These are phyloP conservation scores for Melanotaenia maccullochi DNA, from an alignment of 2,797 vertebrate genomes.

Conservation along the genomic window DNA sequence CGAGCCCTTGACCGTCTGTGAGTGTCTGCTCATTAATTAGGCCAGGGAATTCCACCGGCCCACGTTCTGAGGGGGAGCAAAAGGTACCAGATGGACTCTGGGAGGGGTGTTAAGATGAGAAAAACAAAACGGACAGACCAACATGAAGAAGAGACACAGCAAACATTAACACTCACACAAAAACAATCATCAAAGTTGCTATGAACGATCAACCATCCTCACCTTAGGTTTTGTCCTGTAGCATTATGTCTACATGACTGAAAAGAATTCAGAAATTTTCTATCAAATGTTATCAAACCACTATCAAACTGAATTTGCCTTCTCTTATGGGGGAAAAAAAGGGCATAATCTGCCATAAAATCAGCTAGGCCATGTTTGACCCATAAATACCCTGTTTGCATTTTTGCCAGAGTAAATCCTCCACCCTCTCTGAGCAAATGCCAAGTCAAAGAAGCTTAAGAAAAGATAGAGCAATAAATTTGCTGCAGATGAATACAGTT, in stretches of 20 bases:
- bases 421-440: constrained; percentile 72
- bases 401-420: constrained; percentile 74
- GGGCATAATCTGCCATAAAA: constrained; percentile 81
- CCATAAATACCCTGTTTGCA: constrained; percentile 84
- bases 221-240: constrained; percentile 13
- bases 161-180: constrained; percentile 49
- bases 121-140: constrained; percentile 69
- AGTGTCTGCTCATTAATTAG: constrained; percentile 87
- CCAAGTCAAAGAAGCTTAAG: constrained; percentile 83
- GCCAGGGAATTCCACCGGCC: constrained; percentile 85
- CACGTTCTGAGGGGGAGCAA: constrained; percentile 80
- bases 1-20: constrained; percentile 83
- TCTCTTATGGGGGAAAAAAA: constrained; percentile 59
- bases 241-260: constrained; percentile 57
- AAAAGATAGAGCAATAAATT: constrained; percentile 80
- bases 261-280: constrained; percentile 64
- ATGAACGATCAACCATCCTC: constrained; percentile 44
- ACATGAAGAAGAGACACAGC: constrained; percentile 45
- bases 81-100: constrained; percentile 88
- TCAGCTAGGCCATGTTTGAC: constrained; percentile 81
- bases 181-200: constrained; percentile 69
- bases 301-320: constrained; percentile 77
- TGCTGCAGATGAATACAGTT: constrained; percentile 79
- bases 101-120: constrained; percentile 77
- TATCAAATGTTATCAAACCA: constrained; percentile 66